A percentile compares a stretch with the other conserved stretches of the same genome.
Evolutionary conservation across 2,797 vertebrate genomes (phyloP).

Genomic region (Botia kubotai): DNA sequence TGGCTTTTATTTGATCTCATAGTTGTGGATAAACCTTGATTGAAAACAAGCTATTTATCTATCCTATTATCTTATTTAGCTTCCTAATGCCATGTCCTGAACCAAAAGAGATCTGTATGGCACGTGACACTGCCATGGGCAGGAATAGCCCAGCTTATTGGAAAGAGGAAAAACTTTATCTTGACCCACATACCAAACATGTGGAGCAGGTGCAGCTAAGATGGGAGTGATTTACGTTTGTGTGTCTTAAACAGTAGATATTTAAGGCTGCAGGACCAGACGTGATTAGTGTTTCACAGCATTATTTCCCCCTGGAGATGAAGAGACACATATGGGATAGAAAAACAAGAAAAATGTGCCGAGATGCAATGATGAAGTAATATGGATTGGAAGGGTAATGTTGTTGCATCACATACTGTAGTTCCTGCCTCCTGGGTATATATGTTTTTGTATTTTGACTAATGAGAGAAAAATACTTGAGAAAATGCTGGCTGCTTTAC

Average conservation of each 20-base stretch:
- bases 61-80: conserved; percentile 60
- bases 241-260: conserved; percentile 42
- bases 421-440: conserved; percentile 16
- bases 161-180: conserved; percentile 71
- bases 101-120: conserved; percentile 66
- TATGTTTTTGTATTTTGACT: conserved; percentile 41
- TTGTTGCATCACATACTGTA: conserved; percentile 49
- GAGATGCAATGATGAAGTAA: conserved; percentile 47
- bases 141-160: conserved; percentile 76
- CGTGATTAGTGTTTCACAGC: conserved; percentile 22
- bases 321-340: conserved; percentile 21
- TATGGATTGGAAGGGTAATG: conserved; percentile 43
- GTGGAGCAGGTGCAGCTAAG: conserved; percentile 48
- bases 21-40: neutral
- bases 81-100: conserved; percentile 64
- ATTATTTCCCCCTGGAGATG: conserved; percentile 34
- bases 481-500: neutral
- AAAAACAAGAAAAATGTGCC: conserved; percentile 27
- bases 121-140: conserved; percentile 62
- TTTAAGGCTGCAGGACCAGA: conserved; percentile 27
- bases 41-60: conserved; percentile 20
- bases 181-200: conserved; percentile 53
- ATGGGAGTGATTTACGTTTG: conserved; percentile 30
- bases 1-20: conserved; percentile 18
- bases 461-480: conserved; percentile 23